Conservation (phyloP, 1,140 invertebrate species). For the Meloidogyne floridensis region DNA sequence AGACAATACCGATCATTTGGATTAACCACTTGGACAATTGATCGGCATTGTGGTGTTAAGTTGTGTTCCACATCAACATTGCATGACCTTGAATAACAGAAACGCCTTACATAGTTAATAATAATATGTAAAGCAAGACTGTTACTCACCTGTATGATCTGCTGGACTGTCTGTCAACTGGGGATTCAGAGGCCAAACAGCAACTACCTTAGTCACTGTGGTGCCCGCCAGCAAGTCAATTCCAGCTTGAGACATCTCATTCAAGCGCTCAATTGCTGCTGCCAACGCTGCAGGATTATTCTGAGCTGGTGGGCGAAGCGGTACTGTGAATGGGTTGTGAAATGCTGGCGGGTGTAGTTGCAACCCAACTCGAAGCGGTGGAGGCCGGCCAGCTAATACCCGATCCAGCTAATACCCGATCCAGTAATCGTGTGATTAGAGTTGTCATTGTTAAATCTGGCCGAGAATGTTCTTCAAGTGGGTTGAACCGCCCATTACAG, state of each 20-base stretch:
- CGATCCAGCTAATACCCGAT: no score
- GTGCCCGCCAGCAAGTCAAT: slow-evolving; percentile 10
- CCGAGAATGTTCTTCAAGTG: neutral
- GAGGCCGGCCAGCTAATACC: neutral
- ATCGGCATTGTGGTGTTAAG: no score
- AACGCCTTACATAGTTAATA: no score
- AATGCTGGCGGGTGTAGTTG: slow-evolving; percentile 7
- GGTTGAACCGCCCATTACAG: neutral
- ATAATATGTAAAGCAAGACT: no score
- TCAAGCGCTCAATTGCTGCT: slow-evolving; percentile 11
- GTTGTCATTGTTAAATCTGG: neutral
- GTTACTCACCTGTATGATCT: no score
- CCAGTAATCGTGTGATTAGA: no score
- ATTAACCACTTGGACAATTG: no score
- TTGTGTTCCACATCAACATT: no score
- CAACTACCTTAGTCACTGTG: neutral
- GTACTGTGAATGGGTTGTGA: neutral
- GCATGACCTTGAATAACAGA: no score
- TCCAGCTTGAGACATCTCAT: neutral
- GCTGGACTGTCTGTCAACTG: neutral
- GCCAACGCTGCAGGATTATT: slow-evolving; percentile 19
- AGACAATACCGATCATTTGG: no score
- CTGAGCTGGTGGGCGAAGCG: slow-evolving; percentile 8
- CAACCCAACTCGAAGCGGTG: neutral
- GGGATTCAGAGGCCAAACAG: neutral